phyloP scores from a whole-genome alignment of 1,140 invertebrate species.

The Carposina sasakii region DNA sequence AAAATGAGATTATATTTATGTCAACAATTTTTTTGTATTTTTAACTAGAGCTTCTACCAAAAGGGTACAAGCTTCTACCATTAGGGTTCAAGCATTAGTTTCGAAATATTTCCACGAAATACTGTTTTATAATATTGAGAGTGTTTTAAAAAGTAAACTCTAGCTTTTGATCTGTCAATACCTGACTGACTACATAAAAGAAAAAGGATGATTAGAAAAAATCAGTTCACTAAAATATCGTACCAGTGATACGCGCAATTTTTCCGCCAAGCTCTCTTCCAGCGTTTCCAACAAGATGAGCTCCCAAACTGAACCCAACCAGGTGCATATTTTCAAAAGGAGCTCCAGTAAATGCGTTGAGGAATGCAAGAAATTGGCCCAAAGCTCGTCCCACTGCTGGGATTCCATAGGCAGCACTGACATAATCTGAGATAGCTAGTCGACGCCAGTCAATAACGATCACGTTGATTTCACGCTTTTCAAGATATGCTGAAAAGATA shows the following conservation, averaged over 20 bases:
- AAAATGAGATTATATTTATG: no score
- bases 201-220: no score
- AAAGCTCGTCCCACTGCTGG: constrained; percentile 46
- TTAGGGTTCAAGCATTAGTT: no score
- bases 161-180: no score
- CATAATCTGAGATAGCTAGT: constrained; percentile 64
- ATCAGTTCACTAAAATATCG: no score
- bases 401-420: constrained; percentile 63
- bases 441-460: constrained; percentile 77
- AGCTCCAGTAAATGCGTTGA: constrained; percentile 39
- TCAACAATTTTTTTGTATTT: no score
- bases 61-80: no score
- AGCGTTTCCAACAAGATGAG: constrained; percentile 91
- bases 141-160: no score
- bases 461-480: constrained; percentile 71
- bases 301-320: constrained; percentile 90
- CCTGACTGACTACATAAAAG: no score
- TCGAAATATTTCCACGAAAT: no score
- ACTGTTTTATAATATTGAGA: no score
- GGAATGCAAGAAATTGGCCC: constrained; percentile 64
- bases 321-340: constrained; percentile 78
- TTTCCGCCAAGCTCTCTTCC: constrained; percentile 38
- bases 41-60: no score
- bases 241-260: constrained; percentile 40
- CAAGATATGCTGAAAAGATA: constrained; percentile 35